Conservation (phyloP, 1,140 invertebrate species). For the Aphelenchoides fujianensis region DNA sequence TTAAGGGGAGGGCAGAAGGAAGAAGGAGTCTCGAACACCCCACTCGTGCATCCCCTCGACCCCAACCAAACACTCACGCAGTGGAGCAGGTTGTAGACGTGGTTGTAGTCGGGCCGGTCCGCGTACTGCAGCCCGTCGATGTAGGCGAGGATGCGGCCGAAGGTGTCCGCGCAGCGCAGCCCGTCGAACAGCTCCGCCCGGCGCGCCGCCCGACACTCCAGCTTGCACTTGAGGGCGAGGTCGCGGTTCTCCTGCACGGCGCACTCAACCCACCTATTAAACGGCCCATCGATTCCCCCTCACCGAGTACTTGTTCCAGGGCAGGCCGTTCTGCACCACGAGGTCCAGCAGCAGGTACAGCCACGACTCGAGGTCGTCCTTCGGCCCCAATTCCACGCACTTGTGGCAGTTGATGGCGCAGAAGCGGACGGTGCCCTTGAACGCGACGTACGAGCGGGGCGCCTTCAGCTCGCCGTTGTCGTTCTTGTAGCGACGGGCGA, state of each 20-base stretch:
- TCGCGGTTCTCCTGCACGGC: too few species aligned
- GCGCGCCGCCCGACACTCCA: constrained; percentile 35
- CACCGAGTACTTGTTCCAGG: constrained; percentile 35
- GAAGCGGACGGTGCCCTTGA: constrained; percentile 44
- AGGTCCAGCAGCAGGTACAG: constrained; percentile 40
- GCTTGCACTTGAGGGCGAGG: constrained; percentile 36
- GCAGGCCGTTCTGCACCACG: constrained; percentile 25
- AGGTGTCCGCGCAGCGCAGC: constrained; percentile 23
- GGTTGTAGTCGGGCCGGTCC: too few species aligned
- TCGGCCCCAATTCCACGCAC: constrained; percentile 31
- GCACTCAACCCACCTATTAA: too few species aligned
- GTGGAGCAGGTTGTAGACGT: too few species aligned
- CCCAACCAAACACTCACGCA: too few species aligned
- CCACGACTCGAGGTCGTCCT: constrained; percentile 44
- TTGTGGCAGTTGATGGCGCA: constrained; percentile 35
- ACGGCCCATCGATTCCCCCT: constrained; percentile 21
- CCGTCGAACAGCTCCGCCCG: constrained; percentile 31
- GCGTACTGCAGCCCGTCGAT: too few species aligned
- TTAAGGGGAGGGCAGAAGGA: too few species aligned
- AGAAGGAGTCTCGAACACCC: too few species aligned
- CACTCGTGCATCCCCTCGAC: too few species aligned
- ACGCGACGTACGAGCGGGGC: too few species aligned
- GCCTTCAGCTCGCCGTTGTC: constrained; percentile 40
- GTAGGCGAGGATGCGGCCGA: too few species aligned
- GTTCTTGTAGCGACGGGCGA: constrained; percentile 29